Evolutionary conservation across 1,140 invertebrate species (phyloP), one percentile per base, ranked within the genome.

Genomic region (Drosophila triauraria): DNA sequence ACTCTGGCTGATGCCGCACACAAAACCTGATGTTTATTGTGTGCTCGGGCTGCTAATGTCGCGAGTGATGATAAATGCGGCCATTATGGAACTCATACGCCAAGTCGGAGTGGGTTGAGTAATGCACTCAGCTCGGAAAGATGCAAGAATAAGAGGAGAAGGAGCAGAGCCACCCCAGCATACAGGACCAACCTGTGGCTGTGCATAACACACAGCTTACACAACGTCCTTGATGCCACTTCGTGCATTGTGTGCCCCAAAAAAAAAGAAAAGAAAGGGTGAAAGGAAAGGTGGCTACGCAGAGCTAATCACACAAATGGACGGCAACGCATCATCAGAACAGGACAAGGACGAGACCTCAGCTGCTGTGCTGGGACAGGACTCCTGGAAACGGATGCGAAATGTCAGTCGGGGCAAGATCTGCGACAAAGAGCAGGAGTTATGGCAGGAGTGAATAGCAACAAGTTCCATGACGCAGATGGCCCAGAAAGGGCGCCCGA

Each of bases 271-370:
- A 8, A 40, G 17, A 13, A 44, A 62, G 27, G 23, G 23, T 12
- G 46, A 25, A 27, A 27, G 23, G n/a, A 9, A 10, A 68, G 62
- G 67, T 67, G 67, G 40, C 40, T 32, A 44, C 32, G 40, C 46
- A 74, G 54, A 74, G 75, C 85, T 90, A 90, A 90, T 90, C 85
- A 88, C 57, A 82, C 85, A 90, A 90, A 90, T 90, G 85, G 85
- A 88, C 61, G 69, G 65, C 65, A 84, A 69, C 63, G 64, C 75
- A 78, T 78, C 75, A 75, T 32, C 71, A 54, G 60, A 23, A 70
- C 2, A 17, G 30, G 30, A 35, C 32, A 43, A 56, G 67, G 62
- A 84, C 62, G 53, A 78, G 65, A 63, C 59, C 62, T 53, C 84
- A 87, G 72, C 51, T 88, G 83, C 62, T 53, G 80, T 88, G 72